Conservation (phyloP, 2,888 invertebrate genomes). For the Apantesis nais region DNA sequence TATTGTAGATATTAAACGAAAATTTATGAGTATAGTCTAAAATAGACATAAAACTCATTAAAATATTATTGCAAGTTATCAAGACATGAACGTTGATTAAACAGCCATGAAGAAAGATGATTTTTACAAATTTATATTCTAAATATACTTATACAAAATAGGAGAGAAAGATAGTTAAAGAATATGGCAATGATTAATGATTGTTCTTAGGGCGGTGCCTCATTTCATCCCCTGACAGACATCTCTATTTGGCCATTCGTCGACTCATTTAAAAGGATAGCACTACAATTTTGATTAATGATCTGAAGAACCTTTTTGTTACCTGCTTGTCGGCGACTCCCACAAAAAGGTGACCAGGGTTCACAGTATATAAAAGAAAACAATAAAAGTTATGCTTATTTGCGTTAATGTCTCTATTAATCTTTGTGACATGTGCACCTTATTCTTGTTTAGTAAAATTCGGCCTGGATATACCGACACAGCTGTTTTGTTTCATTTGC, state of each 20-base stretch:
- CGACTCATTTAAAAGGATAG: conserved; percentile 69
- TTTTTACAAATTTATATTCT: conserved; percentile 3
- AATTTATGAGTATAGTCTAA: conserved; percentile 18
- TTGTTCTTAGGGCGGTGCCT: conserved; percentile 66
- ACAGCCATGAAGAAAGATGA: neutral
- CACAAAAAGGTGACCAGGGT: conserved; percentile 67
- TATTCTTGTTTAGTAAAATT: conserved; percentile 50
- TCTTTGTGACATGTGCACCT: conserved; percentile 68
- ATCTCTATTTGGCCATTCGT: conserved; percentile 73
- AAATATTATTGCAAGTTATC: conserved; percentile 13
- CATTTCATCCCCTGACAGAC: conserved; percentile 57
- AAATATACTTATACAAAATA: neutral
- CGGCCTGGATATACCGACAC: conserved; percentile 54
- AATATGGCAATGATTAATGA: conserved; percentile 53
- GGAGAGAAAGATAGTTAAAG: conserved; percentile 31
- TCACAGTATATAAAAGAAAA: conserved; percentile 60
- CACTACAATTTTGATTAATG: conserved; percentile 78
- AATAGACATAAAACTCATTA: conserved; percentile 14
- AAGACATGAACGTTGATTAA: neutral
- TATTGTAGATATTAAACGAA: conserved; percentile 32
- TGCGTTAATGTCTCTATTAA: conserved; percentile 80
- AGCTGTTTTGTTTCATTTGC: conserved; percentile 69
- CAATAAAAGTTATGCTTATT: conserved; percentile 71
- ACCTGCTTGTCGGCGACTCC: conserved; percentile 78
- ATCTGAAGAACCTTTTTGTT: conserved; percentile 60